These are phyloP conservation scores for Nasonia oneida DNA, from an alignment of 2,888 invertebrate genomes.

Conservation along the genomic window DNA sequence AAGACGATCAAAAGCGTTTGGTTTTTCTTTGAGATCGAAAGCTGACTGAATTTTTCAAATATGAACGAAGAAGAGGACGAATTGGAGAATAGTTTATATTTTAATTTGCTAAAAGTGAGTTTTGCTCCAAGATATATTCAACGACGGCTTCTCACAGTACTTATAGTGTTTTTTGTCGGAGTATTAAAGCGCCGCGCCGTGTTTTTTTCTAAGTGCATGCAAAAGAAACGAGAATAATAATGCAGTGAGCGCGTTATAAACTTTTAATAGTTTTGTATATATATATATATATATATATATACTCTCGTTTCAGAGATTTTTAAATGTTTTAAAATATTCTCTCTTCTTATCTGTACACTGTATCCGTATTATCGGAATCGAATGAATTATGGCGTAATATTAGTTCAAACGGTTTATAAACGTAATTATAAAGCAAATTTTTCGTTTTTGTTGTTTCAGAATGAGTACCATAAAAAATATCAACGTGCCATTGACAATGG, in stretches of 20 bases:
- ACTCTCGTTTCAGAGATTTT: background rate
- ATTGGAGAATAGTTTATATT: slow-evolving; percentile 66
- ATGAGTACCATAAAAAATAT: slow-evolving; percentile 68
- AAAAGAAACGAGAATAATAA: background rate
- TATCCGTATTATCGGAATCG: no score
- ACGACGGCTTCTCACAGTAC: background rate
- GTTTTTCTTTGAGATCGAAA: background rate
- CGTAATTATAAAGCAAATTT: background rate
- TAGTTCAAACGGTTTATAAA: background rate
- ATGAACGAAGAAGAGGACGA: slow-evolving; percentile 63
- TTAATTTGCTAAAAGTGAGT: slow-evolving; percentile 65
- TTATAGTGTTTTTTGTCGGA: no score
- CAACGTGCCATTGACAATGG: slow-evolving; percentile 68
- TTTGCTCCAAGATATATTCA: slow-evolving; percentile 25
- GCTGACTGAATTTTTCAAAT: background rate
- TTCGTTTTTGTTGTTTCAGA: slow-evolving; percentile 62
- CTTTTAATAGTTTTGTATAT: background rate
- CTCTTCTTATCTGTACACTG: no score
- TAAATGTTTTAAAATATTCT: no score
- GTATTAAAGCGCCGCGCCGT: background rate
- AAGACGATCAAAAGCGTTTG: background rate
- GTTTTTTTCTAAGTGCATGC: background rate
- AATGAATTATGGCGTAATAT: no score
- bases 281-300: background rate
- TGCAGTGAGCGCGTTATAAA: background rate